phyloP scores from a whole-genome alignment of 1,140 invertebrate species.

The Ruditapes philippinarum region DNA sequence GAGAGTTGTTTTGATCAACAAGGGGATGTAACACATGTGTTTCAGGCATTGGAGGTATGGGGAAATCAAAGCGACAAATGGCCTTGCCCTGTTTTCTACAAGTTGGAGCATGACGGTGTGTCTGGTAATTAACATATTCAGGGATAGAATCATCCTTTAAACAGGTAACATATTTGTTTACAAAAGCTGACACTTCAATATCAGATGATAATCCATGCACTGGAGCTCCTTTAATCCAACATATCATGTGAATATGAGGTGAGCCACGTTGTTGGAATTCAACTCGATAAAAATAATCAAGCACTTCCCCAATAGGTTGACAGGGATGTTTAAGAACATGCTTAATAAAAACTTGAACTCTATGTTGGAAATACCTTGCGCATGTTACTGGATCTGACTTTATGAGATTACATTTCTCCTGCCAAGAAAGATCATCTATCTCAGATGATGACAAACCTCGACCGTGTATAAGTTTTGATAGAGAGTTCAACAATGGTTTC shows the following conservation, averaged over 20 bases:
- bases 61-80: constrained; percentile 29
- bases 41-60: neutral
- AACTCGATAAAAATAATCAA: constrained; percentile 50
- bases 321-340: constrained; percentile 23
- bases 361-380: constrained; percentile 56
- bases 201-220: constrained; percentile 18
- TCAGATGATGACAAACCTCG: neutral
- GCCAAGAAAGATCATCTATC: neutral
- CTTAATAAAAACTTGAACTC: constrained; percentile 10
- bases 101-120: constrained; percentile 44
- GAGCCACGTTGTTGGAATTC: constrained; percentile 54
- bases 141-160: neutral
- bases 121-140: neutral
- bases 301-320: constrained; percentile 53
- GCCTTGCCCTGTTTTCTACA: constrained; percentile 22
- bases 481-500: neutral
- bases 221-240: constrained; percentile 43
- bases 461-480: neutral
- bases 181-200: constrained; percentile 10
- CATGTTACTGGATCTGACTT: constrained; percentile 55
- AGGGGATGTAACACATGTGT: neutral
- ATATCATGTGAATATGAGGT: constrained; percentile 39
- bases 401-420: constrained; percentile 12
- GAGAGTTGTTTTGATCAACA: too few species aligned
- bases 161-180: constrained; percentile 44